phyloP scores from a whole-genome alignment of 2,888 invertebrate genomes.

The Drosophila setosimentum region DNA sequence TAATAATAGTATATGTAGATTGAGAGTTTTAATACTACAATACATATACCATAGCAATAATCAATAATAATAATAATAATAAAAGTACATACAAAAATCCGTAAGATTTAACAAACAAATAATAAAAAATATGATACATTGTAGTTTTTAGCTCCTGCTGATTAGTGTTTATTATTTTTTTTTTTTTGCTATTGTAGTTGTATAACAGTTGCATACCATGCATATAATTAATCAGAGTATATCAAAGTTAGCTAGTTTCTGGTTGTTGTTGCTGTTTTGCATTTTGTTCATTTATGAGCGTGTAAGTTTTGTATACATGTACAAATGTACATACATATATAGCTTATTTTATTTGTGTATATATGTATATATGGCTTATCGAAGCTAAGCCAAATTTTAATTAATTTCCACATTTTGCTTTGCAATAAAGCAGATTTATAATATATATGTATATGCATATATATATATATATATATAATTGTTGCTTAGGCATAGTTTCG shows the following conservation, averaged over 20 bases:
- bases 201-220: slow-evolving; percentile 64
- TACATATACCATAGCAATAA: slow-evolving; percentile 52
- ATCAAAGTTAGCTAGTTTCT: slow-evolving; percentile 37
- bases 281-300: slow-evolving; percentile 36
- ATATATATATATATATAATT: slow-evolving; percentile 46
- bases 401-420: slow-evolving; percentile 19
- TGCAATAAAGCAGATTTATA: slow-evolving; percentile 48
- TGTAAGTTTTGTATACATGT: slow-evolving; percentile 21
- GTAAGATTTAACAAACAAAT: slow-evolving; percentile 74
- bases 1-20: slow-evolving; percentile 46
- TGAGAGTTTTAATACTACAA: slow-evolving; percentile 45
- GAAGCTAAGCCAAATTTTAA: slow-evolving; percentile 72
- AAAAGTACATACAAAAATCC: slow-evolving; percentile 43
- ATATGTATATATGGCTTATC: slow-evolving; percentile 50
- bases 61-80: slow-evolving; percentile 52
- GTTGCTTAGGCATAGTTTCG: slow-evolving; percentile 64
- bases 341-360: slow-evolving; percentile 41
- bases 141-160: slow-evolving; percentile 16
- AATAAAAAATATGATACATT: slow-evolving; percentile 55
- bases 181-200: slow-evolving; percentile 41
- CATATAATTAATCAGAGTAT: slow-evolving; percentile 53
- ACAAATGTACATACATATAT: slow-evolving; percentile 29
- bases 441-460: slow-evolving; percentile 17
- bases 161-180: slow-evolving; percentile 12
- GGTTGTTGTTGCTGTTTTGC: slow-evolving; percentile 9